Conservation (phyloP, 35 echinoderm and acorn worm genomes). For the Lytechinus variegatus region DNA sequence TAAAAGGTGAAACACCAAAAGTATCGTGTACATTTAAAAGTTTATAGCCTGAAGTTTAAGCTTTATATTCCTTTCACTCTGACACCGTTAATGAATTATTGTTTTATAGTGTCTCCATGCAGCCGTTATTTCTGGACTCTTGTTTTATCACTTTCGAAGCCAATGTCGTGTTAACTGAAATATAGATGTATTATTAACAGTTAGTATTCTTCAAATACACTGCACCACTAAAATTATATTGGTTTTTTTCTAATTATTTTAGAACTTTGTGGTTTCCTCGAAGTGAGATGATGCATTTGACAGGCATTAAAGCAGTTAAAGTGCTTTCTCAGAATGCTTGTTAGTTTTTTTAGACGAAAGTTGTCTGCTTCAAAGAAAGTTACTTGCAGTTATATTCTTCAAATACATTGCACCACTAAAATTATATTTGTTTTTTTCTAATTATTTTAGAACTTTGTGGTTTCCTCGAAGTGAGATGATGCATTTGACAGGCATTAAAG, state of each 20-base stretch:
- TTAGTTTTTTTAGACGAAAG: too few species aligned
- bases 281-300: neutral
- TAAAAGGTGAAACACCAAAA: neutral
- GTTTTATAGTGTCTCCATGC: neutral
- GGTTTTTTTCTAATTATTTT: neutral
- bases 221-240: neutral
- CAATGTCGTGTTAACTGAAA: neutral
- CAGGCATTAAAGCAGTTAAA: neutral
- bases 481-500: neutral
- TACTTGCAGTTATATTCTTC: too few species aligned
- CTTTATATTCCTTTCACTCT: neutral
- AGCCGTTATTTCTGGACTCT: neutral
- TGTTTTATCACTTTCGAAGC: neutral
- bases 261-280: neutral
- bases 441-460: neutral
- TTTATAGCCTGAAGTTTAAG: neutral
- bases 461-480: neutral
- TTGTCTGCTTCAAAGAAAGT: too few species aligned
- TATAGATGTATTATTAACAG: neutral
- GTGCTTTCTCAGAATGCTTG: neutral
- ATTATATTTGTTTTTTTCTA: neutral
- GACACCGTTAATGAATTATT: neutral
- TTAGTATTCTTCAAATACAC: neutral
- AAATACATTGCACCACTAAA: neutral
- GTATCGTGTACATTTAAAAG: neutral